Conservation (phyloP, 2,113 vertebrate genomes). For the Carassius auratus region DNA sequence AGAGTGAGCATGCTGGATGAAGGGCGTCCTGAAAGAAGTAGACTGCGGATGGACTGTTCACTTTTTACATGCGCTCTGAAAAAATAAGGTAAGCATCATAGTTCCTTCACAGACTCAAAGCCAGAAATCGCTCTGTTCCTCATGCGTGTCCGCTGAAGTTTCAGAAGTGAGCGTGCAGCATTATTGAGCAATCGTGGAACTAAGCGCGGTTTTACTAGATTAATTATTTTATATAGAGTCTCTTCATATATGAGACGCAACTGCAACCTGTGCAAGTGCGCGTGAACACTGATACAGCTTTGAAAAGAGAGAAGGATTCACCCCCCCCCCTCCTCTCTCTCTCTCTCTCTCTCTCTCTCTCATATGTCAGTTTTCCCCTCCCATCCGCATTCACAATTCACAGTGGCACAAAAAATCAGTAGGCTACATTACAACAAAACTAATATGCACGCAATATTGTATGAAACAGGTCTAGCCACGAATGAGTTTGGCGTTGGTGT, state of each 20-base stretch:
- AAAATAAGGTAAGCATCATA: constrained; percentile 21
- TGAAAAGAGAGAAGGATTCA: background rate
- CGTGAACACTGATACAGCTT: constrained; percentile 12
- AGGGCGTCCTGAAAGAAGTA: background rate
- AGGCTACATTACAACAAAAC: background rate
- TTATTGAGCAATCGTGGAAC: background rate
- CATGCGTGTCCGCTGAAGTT: background rate
- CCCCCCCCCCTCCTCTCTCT: constrained; percentile 26
- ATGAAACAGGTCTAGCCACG: background rate
- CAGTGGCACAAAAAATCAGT: background rate
- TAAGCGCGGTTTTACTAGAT: background rate
- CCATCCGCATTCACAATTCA: background rate
- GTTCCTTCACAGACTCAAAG: constrained; percentile 10
- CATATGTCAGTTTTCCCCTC: background rate
- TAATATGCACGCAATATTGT: background rate
- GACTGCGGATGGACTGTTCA: constrained; percentile 14
- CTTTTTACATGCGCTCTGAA: background rate
- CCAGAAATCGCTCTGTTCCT: background rate
- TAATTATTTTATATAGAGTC: background rate
- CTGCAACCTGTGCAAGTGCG: constrained; percentile 7
- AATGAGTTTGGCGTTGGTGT: background rate
- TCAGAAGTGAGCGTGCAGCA: background rate
- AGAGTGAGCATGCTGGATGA: constrained; percentile 62
- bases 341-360: constrained; percentile 23
- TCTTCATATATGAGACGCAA: background rate